Conservation (phyloP, 2,113 vertebrate species). For the Thryonomys swinderianus region DNA sequence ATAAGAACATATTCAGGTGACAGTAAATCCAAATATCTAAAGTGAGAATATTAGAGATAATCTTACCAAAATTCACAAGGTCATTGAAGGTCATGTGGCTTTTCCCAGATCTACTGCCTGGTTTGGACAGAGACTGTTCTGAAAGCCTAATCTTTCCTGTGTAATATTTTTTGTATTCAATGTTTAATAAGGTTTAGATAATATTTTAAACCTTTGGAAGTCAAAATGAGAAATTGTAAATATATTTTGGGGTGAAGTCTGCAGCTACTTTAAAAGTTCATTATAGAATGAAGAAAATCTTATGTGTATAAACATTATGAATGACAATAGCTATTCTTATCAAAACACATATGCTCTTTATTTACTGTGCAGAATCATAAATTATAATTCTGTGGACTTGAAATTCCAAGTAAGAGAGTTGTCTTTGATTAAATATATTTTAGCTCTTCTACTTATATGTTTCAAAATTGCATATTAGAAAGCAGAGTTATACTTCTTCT, state of each 20-base stretch:
- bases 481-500: neutral
- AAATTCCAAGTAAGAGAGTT: neutral
- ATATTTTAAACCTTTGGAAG: neutral
- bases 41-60: neutral
- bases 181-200: neutral
- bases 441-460: neutral
- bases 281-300: neutral
- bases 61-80: neutral
- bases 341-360: neutral
- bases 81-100: neutral
- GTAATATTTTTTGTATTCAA: neutral
- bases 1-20: neutral
- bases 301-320: neutral
- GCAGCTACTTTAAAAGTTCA: neutral
- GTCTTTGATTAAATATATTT: neutral
- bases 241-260: neutral
- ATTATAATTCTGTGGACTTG: neutral
- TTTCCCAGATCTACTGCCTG: accelerated
- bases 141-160: neutral
- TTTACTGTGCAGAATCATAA: neutral
- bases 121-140: neutral
- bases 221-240: constrained; percentile 3
- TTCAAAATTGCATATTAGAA: neutral
- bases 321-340: neutral
- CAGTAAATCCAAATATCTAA: neutral